These are phyloP conservation scores for Sebastolobus alascanus DNA, from an alignment of 2,797 vertebrate genomes.

Conservation along the genomic window DNA sequence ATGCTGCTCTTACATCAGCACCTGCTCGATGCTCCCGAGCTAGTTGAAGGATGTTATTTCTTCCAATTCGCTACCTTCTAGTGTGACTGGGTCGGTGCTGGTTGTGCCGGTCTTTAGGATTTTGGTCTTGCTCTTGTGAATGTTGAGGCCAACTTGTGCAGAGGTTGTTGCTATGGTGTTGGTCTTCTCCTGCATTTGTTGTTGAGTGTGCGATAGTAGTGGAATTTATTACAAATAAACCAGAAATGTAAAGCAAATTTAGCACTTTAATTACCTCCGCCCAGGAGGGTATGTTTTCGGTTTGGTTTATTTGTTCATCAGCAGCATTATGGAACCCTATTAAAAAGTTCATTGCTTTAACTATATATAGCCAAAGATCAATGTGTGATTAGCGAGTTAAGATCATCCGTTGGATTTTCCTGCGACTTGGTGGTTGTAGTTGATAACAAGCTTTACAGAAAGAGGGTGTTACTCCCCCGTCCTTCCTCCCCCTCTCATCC, in stretches of 20 bases:
- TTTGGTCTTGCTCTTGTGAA: too few species aligned
- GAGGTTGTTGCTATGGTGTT: too few species aligned
- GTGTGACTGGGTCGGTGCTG: too few species aligned
- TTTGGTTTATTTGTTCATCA: background rate
- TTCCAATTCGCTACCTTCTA: too few species aligned
- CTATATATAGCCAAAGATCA: slow-evolving; percentile 5
- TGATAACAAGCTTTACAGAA: slow-evolving; percentile 29
- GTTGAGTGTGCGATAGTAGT: too few species aligned
- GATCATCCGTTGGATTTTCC: slow-evolving; percentile 38
- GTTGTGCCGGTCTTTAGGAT: too few species aligned
- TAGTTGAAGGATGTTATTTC: too few species aligned
- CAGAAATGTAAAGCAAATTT: background rate
- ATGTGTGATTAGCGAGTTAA: slow-evolving; percentile 36
- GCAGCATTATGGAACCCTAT: background rate
- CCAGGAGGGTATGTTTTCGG: background rate
- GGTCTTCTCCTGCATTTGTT: too few species aligned
- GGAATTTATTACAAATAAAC: background rate
- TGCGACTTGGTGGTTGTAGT: slow-evolving; percentile 4
- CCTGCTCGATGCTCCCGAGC: too few species aligned
- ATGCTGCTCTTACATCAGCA: too few species aligned
- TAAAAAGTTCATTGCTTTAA: background rate
- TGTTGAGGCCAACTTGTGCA: too few species aligned
- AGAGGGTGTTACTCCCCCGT: slow-evolving; percentile 6
- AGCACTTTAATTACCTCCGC: background rate
- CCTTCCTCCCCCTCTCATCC: slow-evolving; percentile 36